Percentiles rank a stretch among this genome's conserved stretches.
Conservation (phyloP, 2,113 vertebrate species). For the Ammodytes dubius region DNA sequence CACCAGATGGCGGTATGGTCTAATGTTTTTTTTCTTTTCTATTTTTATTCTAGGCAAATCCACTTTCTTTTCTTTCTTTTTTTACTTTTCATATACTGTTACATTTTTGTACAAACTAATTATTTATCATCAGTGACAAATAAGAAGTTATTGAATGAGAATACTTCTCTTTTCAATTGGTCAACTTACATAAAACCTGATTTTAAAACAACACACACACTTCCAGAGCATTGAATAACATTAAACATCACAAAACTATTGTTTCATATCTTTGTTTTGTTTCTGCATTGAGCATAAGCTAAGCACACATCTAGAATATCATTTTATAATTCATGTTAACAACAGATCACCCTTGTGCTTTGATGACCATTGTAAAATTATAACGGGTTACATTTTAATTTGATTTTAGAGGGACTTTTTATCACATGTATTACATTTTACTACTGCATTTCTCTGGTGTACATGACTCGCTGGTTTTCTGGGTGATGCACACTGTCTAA, state of each 20-base stretch:
- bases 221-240: background rate
- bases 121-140: background rate
- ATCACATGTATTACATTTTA: background rate
- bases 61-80: background rate
- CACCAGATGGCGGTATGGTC: constrained; percentile 17
- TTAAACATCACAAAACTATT: background rate
- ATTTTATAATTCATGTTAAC: background rate
- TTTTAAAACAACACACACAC: no score
- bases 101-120: background rate
- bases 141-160: background rate
- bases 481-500: background rate
- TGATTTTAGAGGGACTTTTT: background rate
- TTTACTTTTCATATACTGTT: background rate
- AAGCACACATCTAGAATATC: background rate
- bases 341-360: no score
- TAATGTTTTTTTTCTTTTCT: background rate
- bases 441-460: background rate
- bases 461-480: background rate
- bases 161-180: background rate
- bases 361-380: background rate
- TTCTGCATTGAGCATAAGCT: background rate
- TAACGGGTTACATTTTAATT: background rate
- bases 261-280: background rate
- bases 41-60: background rate
- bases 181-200: background rate